These are phyloP conservation scores for Allolobophora icterica DNA, from an alignment of 2,888 invertebrate genomes.

Conservation along the genomic window DNA sequence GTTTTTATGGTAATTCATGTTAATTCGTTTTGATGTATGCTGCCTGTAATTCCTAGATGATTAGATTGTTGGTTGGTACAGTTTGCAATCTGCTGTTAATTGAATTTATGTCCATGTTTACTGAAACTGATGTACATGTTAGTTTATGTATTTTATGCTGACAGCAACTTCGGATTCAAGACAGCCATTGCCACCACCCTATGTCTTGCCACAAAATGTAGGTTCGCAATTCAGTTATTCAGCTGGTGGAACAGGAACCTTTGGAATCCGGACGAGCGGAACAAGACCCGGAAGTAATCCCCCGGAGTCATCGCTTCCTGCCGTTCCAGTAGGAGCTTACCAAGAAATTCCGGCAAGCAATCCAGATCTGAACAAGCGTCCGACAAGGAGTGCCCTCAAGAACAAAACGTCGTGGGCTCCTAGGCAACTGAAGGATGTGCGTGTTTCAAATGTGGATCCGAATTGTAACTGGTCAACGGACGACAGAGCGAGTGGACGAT, in stretches of 20 bases:
- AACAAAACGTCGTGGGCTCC: conserved; percentile 33
- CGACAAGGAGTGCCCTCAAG: conserved; percentile 65
- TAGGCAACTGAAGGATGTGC: neutral
- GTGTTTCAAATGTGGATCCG: neutral
- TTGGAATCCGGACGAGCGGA: neutral
- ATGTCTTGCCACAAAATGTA: neutral
- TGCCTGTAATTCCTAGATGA: neutral
- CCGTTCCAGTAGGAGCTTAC: conserved; percentile 30
- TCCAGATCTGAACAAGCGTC: conserved; percentile 64
- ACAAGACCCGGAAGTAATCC: neutral
- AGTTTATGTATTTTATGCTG: neutral
- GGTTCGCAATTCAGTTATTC: neutral
- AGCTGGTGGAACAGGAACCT: neutral
- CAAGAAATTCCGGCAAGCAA: conserved; percentile 57
- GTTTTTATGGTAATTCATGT: neutral
- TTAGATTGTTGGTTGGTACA: neutral
- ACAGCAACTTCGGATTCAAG: neutral
- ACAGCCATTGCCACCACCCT: neutral
- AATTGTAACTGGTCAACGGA: neutral
- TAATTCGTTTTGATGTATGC: neutral
- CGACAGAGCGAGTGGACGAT: conserved; percentile 6
- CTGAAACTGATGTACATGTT: neutral
- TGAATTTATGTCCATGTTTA: neutral
- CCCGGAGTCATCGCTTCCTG: neutral
- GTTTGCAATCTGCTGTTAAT: neutral